Evolutionary conservation across 2,113 vertebrate species (phyloP).

Genomic region (Elephas maximus): DNA sequence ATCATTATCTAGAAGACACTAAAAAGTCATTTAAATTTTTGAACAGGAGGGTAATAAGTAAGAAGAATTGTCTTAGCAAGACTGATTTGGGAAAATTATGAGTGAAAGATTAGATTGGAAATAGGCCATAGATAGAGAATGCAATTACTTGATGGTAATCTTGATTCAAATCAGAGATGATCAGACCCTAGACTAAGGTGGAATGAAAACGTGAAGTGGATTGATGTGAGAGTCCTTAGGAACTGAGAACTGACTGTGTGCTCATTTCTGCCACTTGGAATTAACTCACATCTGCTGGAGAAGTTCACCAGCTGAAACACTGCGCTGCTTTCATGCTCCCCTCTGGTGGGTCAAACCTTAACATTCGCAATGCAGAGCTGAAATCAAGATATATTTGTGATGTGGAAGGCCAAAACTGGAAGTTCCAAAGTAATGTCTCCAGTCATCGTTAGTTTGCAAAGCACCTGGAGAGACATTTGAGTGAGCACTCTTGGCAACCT

Average conservation of each 20-base stretch:
- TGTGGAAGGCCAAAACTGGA: neutral
- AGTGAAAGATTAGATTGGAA: slow-evolving; percentile 42
- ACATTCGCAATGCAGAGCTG: neutral
- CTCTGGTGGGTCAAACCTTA: neutral
- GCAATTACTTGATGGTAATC: slow-evolving; percentile 2
- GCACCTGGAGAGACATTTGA: neutral
- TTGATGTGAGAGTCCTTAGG: slow-evolving; percentile 25
- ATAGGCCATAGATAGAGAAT: slow-evolving; percentile 35
- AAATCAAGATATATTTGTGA: neutral
- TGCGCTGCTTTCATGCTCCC: neutral
- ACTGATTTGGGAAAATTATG: slow-evolving; percentile 47
- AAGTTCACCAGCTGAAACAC: neutral
- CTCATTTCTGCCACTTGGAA: neutral
- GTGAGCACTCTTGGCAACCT: neutral
- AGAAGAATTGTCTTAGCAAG: neutral
- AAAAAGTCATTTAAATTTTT: slow-evolving; percentile 21
- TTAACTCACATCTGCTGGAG: neutral
- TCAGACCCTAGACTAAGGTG: neutral
- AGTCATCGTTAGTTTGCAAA: neutral
- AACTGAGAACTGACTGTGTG: neutral
- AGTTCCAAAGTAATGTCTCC: neutral
- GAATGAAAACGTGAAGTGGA: slow-evolving; percentile 39
- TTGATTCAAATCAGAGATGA: slow-evolving; percentile 44
- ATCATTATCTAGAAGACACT: neutral
- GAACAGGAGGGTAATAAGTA: neutral